Evolutionary conservation across 2,888 invertebrate genomes (phyloP), one percentile per base, ranked within the genome.

Genomic region (Lepidochrysops patricia): DNA sequence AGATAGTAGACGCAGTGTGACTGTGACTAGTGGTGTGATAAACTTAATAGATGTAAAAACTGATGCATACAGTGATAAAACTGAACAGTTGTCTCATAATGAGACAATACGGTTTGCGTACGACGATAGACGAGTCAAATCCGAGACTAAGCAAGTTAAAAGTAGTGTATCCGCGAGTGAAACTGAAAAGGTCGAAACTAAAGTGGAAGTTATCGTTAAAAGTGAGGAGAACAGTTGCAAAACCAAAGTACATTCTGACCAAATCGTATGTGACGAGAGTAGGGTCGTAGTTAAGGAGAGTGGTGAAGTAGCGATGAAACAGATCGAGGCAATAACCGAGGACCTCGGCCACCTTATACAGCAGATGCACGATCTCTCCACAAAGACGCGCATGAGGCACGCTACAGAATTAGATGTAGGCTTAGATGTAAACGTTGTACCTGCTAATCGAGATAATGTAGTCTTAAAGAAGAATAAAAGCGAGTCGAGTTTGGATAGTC

Each of bases 401-500:
- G 64, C 60, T 52, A 73, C 67, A 7, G 71, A 72, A 26, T 27
- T 67, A 63, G 66, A 67, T 64, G 60, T 71, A 67, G 68, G 67
- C 65, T 67, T 72, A 73, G 70, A 72, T 71, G 67, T 68, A 63
- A 70, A 74, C 67, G 71, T 72, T 72, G 82, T 83, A 82, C 86
- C 84, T 80, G 82, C 66, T 71, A 76, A 69, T 69, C 74, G 76
- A 63, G 84, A 86, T 69, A 81, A 71, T 65, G 73, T 87, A 74
- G 79, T 84, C 63, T 79, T 89, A 75, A 89, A 89, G 78, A 90
- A 90, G 63, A 88, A 89, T 71, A 88, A 85, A 66, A 89, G 88
- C 61, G 90, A 90, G 68, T 89, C 89, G 12, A 89, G 88, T 68
- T 70, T 89, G n/a, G 90, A 90, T 60, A 90, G 90, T 68, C 89